Evolutionary conservation across 2,113 vertebrate genomes (phyloP), one percentile per base, ranked within the genome.

Genomic region (Paracanthobrama guichenoti): DNA sequence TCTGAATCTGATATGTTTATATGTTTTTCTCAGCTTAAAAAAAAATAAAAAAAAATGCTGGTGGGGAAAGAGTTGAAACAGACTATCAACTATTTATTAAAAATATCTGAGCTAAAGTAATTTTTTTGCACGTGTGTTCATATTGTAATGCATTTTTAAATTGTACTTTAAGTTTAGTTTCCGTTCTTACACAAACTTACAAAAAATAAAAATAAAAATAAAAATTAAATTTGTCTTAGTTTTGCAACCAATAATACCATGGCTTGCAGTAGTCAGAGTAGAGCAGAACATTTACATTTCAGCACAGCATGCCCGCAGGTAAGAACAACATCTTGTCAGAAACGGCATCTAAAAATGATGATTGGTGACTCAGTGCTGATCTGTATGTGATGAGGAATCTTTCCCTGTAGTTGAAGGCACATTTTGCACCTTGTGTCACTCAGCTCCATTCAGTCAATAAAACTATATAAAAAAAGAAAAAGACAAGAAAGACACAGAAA

Each of bases 321-420:
- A 39, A 81, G 31, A 59, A 71, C 79, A 24, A n/a, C 31, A 71
- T 81, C 66, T 48, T 81, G 79, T 55, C 64, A 81, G 28, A 81
- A 71, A 57, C 28, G 16, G 2, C 28, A 66, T 71, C 66, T 81
- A n/a, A 39, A 42, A 57, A 71, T 42, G 0, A 71, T 81, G 79
- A 79, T 79, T 66, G 48, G 64, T 71, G 64, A 67, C 62, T 81
- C 79, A 53, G 3, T 67, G 62, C 44, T 81, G 79, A 71, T 69
- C 16, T 81, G 12, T 6, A 55, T 71, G 24, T 67, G 79, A 71
- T 71, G 79, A 81, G 64, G 48, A 81, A 16, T 9, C 14, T 57
- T 81, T 71, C 22, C 24, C 78, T 24, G 5, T 50, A 35, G 78
- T 48, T 67, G 18, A 80, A 80, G 78, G 26, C 42, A 67, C 78